A percentile compares a stretch with the other conserved stretches of the same genome.
phyloP scores from a whole-genome alignment of 2,797 vertebrate species.

The Anas georgica region DNA sequence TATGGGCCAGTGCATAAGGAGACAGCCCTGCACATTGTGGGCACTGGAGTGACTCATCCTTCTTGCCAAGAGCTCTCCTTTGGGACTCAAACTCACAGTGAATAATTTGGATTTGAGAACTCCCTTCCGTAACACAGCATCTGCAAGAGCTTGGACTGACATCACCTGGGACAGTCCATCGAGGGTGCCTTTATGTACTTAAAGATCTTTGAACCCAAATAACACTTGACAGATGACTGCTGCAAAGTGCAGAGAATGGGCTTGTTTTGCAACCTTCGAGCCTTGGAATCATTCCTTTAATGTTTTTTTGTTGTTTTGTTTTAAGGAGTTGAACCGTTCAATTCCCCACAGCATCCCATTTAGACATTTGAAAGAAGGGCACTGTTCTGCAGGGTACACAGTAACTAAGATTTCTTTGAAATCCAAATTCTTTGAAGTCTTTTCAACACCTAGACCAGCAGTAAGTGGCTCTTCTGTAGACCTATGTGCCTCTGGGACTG shows the following conservation, averaged over 20 bases:
- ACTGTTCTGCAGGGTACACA: background rate
- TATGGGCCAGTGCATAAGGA: accelerated
- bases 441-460: background rate
- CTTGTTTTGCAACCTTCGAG: background rate
- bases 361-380: background rate
- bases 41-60: background rate
- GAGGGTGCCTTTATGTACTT: background rate
- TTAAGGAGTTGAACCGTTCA: background rate
- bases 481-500: background rate
- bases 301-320: background rate
- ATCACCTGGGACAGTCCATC: background rate
- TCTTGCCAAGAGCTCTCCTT: background rate
- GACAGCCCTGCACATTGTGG: background rate
- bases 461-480: background rate
- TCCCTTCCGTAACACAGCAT: background rate
- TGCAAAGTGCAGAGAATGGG: background rate
- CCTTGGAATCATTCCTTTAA: background rate
- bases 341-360: background rate
- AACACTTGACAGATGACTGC: background rate
- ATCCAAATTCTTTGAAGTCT: background rate
- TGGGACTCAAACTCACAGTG: background rate
- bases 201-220: background rate
- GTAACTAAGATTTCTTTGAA: background rate
- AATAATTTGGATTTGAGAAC: background rate
- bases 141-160: background rate